Evolutionary conservation across 2,113 vertebrate species (phyloP), one percentile per base, ranked within the genome.

Genomic region (Platichthys stellatus): DNA sequence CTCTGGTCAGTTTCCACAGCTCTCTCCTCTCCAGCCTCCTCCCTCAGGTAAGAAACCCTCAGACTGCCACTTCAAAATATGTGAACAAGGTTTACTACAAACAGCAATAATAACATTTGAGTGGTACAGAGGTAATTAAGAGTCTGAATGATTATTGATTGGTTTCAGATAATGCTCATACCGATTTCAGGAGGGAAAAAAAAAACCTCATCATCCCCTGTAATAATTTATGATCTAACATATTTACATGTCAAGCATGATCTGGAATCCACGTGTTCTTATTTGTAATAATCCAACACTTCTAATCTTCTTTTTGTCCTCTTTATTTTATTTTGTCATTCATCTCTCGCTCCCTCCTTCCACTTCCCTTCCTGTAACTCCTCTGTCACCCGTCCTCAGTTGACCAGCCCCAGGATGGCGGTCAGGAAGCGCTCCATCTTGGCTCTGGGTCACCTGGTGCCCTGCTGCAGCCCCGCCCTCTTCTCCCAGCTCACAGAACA

Each of bases 351-450:
- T 63, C 45, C 38, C 12, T 62, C 17, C 17, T 0, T 11, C 61
- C 14, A 0, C 59, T 20, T 72, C 21, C 2, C 58, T 62, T 24
- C 11, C 21, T 13, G 2, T 26, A 56, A 3, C 18, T 3, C 45
- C 4, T 47, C 1, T 15, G 4, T 18, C 3, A 4, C 26, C 40
- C 53, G 4, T 1, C 70, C 8, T 21, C 72, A 97, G 94, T 92
- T 99, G 80, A 97, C 92, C 2, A 99, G 96, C 82, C 87, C 97
- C 23, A 95, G 97, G 53, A 94, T 98, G 93, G 97, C 97, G 0
- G 96, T 99, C 2, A 95, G 97, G 58, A 99, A 99, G 87, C 94
- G 97, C 26, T 95, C 96, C 21, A 96, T 98, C 49, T 92, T 96
- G 69, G 97, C 97, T 0, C 92, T 98, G 2, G 96, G 97, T 28